Percentiles rank a stretch among this genome's conserved stretches.
Conservation (phyloP, 1,140 invertebrate genomes). For the Drosophila paulistorum region DNA sequence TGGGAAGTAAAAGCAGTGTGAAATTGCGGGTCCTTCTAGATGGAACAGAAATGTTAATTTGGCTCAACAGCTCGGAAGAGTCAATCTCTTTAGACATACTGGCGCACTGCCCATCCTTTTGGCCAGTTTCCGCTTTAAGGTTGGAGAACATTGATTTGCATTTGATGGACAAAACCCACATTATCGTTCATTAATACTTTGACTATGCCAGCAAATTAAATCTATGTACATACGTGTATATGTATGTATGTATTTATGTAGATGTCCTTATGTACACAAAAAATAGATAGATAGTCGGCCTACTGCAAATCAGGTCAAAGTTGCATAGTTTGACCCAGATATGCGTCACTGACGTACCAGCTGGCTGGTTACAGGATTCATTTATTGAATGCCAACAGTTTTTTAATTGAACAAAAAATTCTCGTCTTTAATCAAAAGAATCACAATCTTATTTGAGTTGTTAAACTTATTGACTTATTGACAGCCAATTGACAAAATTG, state of each 20-base stretch:
- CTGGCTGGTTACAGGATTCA: slow-evolving; percentile 37
- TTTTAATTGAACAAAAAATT: slow-evolving; percentile 1
- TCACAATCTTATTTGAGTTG: too few relatives aligned
- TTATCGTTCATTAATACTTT: slow-evolving; percentile 2
- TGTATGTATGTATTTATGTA: background rate
- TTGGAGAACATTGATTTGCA: slow-evolving; percentile 38
- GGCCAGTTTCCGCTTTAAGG: slow-evolving; percentile 26
- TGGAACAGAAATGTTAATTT: too few relatives aligned
- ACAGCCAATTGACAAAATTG: too few relatives aligned
- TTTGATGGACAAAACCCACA: background rate
- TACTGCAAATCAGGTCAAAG: slow-evolving; percentile 71
- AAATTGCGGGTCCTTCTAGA: too few relatives aligned
- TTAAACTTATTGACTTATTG: too few relatives aligned
- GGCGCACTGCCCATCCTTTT: slow-evolving; percentile 38
- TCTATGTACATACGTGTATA: slow-evolving; percentile 10
- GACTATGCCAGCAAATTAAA: background rate
- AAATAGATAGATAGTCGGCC: slow-evolving; percentile 3
- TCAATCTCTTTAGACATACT: slow-evolving; percentile 68
- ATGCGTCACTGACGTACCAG: slow-evolving; percentile 54
- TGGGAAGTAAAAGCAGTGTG: too few relatives aligned
- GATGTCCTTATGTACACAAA: background rate
- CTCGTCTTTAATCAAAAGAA: background rate
- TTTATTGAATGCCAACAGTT: slow-evolving; percentile 11
- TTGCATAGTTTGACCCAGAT: slow-evolving; percentile 74
- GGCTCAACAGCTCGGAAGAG: too few relatives aligned